A percentile compares a stretch with the other conserved stretches of the same genome.
Conservation (phyloP, 2,113 vertebrate species). For the Osmerus mordax region DNA sequence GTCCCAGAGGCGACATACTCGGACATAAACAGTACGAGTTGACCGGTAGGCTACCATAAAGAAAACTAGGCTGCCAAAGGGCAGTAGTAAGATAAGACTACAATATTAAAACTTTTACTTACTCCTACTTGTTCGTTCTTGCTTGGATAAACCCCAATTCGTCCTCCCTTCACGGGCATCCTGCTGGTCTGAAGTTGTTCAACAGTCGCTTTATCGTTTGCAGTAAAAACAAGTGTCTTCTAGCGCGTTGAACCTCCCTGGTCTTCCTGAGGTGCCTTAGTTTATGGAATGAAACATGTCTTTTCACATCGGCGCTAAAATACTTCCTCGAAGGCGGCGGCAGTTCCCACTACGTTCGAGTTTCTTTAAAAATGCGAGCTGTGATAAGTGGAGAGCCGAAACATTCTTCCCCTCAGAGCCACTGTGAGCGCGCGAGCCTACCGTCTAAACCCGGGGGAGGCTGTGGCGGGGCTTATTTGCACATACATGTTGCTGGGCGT, state of each 20-base stretch:
- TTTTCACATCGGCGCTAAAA: constrained; percentile 23
- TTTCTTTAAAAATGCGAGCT: constrained; percentile 18
- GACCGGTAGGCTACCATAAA: not conserved
- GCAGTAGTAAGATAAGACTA: not conserved
- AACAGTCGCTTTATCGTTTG: not conserved
- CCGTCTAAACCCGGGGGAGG: constrained; percentile 22
- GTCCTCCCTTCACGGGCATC: constrained; percentile 72
- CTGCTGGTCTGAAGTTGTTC: constrained; percentile 30
- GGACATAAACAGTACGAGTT: too few relatives aligned
- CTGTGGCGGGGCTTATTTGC: not conserved
- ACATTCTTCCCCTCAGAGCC: constrained; percentile 39
- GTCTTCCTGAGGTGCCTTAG: constrained; percentile 10
- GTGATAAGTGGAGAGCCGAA: constrained; percentile 15
- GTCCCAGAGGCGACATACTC: not conserved
- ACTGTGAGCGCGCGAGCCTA: constrained; percentile 46
- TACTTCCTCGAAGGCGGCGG: not conserved
- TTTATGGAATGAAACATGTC: constrained; percentile 33
- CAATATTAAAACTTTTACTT: constrained; percentile 39
- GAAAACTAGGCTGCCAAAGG: not conserved
- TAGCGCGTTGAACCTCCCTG: not conserved
- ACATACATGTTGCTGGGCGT: not conserved
- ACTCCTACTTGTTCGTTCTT: constrained; percentile 59
- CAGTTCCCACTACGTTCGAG: not conserved
- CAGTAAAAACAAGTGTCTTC: constrained; percentile 10
- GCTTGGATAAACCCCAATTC: constrained; percentile 48